A percentile compares a stretch with the other conserved stretches of the same genome.
These are phyloP conservation scores for Ligdia adustata DNA, from an alignment of 2,888 invertebrate genomes.

Conservation along the genomic window DNA sequence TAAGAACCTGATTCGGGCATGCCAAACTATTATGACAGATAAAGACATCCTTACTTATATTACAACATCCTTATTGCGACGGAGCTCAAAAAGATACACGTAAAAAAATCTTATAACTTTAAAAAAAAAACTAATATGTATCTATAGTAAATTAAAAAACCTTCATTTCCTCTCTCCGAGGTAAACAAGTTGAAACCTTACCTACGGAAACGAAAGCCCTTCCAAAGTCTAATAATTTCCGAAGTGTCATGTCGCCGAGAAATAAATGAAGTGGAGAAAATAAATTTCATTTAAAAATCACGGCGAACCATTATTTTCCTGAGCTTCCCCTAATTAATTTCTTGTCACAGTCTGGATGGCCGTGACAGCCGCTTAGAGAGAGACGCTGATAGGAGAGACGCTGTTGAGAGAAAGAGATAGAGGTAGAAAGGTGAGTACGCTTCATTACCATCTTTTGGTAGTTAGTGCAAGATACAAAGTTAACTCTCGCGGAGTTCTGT, in stretches of 20 bases:
- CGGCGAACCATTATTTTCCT: slow-evolving; percentile 80
- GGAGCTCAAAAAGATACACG: no score
- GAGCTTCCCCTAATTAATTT: slow-evolving; percentile 82
- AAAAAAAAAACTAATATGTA: no score
- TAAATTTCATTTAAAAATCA: slow-evolving; percentile 84
- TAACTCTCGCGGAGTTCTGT: slow-evolving; percentile 67
- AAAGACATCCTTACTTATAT: no score
- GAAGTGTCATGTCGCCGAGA: slow-evolving; percentile 79
- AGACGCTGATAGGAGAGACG: slow-evolving; percentile 40
- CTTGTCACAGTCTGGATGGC: slow-evolving; percentile 81
- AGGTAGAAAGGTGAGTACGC: slow-evolving; percentile 68
- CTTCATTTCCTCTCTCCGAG: slow-evolving; percentile 41
- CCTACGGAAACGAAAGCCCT: slow-evolving; percentile 60
- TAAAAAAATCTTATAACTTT: no score
- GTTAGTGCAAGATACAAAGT: slow-evolving; percentile 77
- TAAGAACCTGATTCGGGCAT: no score
- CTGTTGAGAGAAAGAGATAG: slow-evolving; percentile 47
- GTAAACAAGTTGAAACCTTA: slow-evolving; percentile 68
- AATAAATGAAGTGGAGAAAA: slow-evolving; percentile 82
- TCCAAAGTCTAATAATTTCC: slow-evolving; percentile 78
- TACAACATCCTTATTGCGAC: no score
- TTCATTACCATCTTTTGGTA: slow-evolving; percentile 81
- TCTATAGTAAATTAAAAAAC: slow-evolving; percentile 31
- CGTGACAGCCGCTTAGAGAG: slow-evolving; percentile 68
- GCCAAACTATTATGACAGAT: no score